Percentiles rank a stretch among this genome's conserved stretches.
These are phyloP conservation scores for Neoarius graeffei DNA, from an alignment of 2,113 vertebrate genomes.

Conservation along the genomic window DNA sequence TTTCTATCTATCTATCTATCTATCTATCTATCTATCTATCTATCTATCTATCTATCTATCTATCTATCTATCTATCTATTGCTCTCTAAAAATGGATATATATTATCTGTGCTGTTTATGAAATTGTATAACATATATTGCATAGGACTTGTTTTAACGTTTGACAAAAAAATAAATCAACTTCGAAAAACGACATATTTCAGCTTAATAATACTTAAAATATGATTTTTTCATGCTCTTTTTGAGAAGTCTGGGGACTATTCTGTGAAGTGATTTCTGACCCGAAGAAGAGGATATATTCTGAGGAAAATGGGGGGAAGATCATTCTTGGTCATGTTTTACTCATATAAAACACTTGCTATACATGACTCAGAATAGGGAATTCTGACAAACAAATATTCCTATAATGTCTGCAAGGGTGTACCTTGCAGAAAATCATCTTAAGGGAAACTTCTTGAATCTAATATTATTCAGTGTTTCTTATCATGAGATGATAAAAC, in stretches of 20 bases:
- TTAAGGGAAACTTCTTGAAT: background rate
- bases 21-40: too few species aligned
- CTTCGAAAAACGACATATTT: background rate
- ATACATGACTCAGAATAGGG: slow-evolving; percentile 12
- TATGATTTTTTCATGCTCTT: background rate
- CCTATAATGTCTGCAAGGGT: background rate
- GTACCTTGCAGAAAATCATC: background rate
- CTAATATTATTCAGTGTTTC: background rate
- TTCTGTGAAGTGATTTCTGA: background rate
- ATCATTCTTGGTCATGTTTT: background rate
- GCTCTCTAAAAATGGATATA: background rate
- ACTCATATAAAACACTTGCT: background rate
- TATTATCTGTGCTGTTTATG: background rate
- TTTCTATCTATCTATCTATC: too few species aligned
- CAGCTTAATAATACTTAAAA: background rate
- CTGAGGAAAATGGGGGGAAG: background rate
- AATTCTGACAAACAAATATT: background rate
- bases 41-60: too few species aligned
- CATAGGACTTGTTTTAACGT: background rate
- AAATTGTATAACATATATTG: background rate
- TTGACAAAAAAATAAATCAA: background rate
- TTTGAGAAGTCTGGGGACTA: background rate
- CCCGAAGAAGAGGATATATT: background rate
- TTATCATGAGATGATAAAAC: background rate
- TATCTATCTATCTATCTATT: too few species aligned